phyloP scores from a whole-genome alignment of 1,140 invertebrate species.

The Sogatella furcifera region DNA sequence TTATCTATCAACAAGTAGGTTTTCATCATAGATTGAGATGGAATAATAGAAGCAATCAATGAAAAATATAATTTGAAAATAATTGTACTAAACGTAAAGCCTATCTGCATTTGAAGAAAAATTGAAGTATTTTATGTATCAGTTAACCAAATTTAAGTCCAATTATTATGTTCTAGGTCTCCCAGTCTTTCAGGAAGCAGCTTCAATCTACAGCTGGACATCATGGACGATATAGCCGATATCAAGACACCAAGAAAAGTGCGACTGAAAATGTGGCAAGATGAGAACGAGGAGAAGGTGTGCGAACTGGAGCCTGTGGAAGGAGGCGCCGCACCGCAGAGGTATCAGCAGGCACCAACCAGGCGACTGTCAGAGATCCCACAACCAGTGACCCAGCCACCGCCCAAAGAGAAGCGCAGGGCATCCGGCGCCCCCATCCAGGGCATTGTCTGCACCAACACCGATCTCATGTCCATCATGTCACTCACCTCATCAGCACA shows the following conservation, averaged over 20 bases:
- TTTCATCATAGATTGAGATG: no score
- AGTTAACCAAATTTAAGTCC: no score
- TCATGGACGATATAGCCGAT: slow-evolving; percentile 68
- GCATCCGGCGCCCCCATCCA: no score
- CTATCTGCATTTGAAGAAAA: no score
- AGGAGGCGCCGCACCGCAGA: slow-evolving; percentile 34
- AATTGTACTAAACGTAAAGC: no score
- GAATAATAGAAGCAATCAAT: no score
- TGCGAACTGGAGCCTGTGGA: slow-evolving; percentile 68
- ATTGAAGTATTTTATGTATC: no score
- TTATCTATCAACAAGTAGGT: no score
- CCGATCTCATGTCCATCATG: slow-evolving; percentile 64
- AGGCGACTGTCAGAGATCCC: slow-evolving; percentile 22
- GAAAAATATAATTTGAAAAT: no score
- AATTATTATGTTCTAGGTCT: slow-evolving; percentile 31
- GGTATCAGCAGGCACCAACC: slow-evolving; percentile 15
- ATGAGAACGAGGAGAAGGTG: slow-evolving; percentile 57
- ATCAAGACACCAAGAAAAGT: slow-evolving; percentile 63
- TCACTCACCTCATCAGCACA: slow-evolving; percentile 67
- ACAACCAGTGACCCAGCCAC: slow-evolving; percentile 8
- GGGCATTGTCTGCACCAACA: slow-evolving; percentile 67
- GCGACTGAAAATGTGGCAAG: slow-evolving; percentile 70
- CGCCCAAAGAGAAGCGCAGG: slow-evolving; percentile 10
- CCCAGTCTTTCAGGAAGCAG: slow-evolving; percentile 60
- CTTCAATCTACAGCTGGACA: slow-evolving; percentile 71